Conservation (phyloP, 2,113 vertebrate genomes). For the Chionis minor region DNA sequence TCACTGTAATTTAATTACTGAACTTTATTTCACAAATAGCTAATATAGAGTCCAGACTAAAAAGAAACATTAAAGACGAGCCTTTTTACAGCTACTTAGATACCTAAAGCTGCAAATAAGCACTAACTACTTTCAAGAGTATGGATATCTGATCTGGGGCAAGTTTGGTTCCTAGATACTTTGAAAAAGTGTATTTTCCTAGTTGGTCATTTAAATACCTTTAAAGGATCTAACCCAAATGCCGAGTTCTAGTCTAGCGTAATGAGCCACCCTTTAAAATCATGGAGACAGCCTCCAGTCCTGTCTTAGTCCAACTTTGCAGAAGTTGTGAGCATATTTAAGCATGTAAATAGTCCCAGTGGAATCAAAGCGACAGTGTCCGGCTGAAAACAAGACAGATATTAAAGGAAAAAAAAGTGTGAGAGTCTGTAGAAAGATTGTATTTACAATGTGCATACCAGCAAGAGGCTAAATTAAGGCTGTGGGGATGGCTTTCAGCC, state of each 20-base stretch:
- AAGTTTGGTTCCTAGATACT: background rate
- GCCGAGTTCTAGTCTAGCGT: background rate
- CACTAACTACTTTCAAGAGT: background rate
- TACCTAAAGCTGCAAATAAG: background rate
- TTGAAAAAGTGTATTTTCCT: constrained; percentile 8
- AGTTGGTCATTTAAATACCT: background rate
- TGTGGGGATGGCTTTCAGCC: background rate
- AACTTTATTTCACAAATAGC: background rate
- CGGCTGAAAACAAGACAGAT: background rate
- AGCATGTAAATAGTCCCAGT: background rate
- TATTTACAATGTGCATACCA: background rate
- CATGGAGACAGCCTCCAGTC: background rate
- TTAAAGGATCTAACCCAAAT: background rate
- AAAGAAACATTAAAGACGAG: background rate
- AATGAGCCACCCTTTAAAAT: background rate
- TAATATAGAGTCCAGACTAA: background rate
- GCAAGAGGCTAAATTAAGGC: background rate
- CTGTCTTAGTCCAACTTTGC: background rate
- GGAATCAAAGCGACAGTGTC: background rate
- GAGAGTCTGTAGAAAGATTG: background rate
- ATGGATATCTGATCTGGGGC: background rate
- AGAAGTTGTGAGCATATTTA: background rate
- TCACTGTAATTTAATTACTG: constrained; percentile 47
- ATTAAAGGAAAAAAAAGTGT: background rate
- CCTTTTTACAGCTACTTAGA: background rate